These are phyloP conservation scores for Pterocles burchelli DNA, from an alignment of 2,113 vertebrate genomes.

Conservation along the genomic window DNA sequence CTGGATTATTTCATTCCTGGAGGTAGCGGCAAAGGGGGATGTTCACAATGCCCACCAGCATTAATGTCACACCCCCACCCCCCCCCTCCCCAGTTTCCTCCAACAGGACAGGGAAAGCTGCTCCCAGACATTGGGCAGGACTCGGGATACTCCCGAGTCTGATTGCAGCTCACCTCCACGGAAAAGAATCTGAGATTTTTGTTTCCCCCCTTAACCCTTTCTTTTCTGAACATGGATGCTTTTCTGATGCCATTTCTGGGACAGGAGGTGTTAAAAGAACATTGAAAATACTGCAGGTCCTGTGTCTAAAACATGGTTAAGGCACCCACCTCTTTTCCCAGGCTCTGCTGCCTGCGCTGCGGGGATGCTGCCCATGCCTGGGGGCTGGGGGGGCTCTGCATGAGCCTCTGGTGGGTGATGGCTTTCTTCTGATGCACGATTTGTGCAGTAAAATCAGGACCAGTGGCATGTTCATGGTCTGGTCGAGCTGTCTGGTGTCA, in stretches of 20 bases:
- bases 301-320: accelerated
- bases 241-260: not conserved
- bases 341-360: not conserved
- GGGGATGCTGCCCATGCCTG: not conserved
- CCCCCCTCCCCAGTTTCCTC: not conserved
- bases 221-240: accelerated
- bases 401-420: not conserved
- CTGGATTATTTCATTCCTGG: not conserved
- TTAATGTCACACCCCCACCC: accelerated
- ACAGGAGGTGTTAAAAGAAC: not conserved
- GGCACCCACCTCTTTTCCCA: not conserved
- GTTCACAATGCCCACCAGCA: accelerated
- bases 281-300: not conserved
- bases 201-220: not conserved
- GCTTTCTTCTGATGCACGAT: not conserved
- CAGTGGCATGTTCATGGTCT: accelerated
- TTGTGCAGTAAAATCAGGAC: accelerated
- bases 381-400: not conserved
- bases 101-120: not conserved
- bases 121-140: not conserved
- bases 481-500: not conserved
- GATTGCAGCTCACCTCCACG: accelerated
- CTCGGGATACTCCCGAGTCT: too few species aligned
- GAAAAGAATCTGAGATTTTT: not conserved
- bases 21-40: not conserved